Conservation (phyloP, 2,113 vertebrate species). For the Ophthalmolycus amberensis region DNA sequence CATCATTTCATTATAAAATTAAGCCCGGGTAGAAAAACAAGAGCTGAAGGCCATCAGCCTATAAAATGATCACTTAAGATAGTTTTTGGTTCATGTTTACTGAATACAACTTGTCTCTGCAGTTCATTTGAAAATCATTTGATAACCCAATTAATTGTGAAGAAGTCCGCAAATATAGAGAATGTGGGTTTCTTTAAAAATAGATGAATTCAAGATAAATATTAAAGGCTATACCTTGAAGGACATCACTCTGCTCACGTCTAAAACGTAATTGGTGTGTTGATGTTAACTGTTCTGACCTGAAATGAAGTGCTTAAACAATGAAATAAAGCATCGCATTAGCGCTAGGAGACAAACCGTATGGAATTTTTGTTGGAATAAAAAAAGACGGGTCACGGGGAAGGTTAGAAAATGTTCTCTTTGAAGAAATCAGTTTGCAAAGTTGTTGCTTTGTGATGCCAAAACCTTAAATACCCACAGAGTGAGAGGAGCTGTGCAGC, state of each 20-base stretch:
- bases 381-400: slow-evolving; percentile 29
- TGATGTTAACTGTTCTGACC: slow-evolving; percentile 25
- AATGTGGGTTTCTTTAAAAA: slow-evolving; percentile 43
- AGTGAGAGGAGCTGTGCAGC: not conserved
- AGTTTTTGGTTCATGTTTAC: slow-evolving; percentile 20
- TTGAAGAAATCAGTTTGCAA: slow-evolving; percentile 42
- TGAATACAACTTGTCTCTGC: slow-evolving; percentile 17
- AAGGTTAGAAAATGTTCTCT: slow-evolving; percentile 26
- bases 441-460: slow-evolving; percentile 24
- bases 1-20: not conserved
- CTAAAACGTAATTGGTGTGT: not conserved
- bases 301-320: slow-evolving; percentile 23
- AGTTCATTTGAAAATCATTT: slow-evolving; percentile 57
- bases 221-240: slow-evolving; percentile 48
- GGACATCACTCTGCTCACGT: slow-evolving; percentile 11
- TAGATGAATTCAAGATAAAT: slow-evolving; percentile 39
- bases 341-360: not conserved
- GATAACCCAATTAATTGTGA: slow-evolving; percentile 56
- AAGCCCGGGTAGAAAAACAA: not conserved
- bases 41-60: slow-evolving; percentile 14
- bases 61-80: slow-evolving; percentile 20
- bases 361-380: slow-evolving; percentile 3
- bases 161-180: slow-evolving; percentile 4
- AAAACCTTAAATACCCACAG: slow-evolving; percentile 26
- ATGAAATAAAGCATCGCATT: slow-evolving; percentile 17